Base-by-base conservation (phyloP, 1,140 invertebrate genomes). In the Drosophila sechellia region DNA sequence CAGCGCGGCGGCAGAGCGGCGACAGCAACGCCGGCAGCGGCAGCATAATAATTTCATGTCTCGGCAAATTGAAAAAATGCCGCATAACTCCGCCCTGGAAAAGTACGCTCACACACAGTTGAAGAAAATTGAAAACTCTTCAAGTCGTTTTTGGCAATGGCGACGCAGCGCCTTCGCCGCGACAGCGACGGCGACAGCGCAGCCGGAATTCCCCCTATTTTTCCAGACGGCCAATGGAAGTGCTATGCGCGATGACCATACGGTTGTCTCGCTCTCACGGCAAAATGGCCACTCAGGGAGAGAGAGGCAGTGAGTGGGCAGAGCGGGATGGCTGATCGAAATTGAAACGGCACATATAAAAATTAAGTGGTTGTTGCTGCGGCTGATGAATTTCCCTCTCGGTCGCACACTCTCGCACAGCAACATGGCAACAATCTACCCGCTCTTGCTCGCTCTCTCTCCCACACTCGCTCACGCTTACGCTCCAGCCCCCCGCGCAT, bases 301-400 rank as follows among this genome's bases (percentile, higher is more conserved):
- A 49, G 55, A 46, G 43, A 63, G n/a, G 43, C 46, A 40, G 27
- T n/a, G 34, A n/a, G 42, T 15, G 15, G 25, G 25, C 17, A n/a
- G 25, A 25, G 64, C 34, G 50, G 15, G 22, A 46, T 53, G 57
- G 80, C 89, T 87, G 85, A 90, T 83, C 85, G 90, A 90, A 87
- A 90, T 87, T 87, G 80, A 90, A 91, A 89, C 79, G 81, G 77
- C 61, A 76, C 80, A 80, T 83, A 91, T 90, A 90, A 91, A 91
- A 91, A 91, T 91, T 91, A 91, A 91, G 90, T 90, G 90, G 80
- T 84, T 87, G 73, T 87, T 84, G 79, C 80, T 79, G 78, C 70
- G 81, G 77, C 91, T 91, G 86, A 91, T 91, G 86, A 91, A 91
- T 91, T 91, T 91, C 83, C 61, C 89, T 37, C 83, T 91, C 85